Conservation (phyloP, 2,888 invertebrate genomes). For the Sinopyrophorus schimmeli region DNA sequence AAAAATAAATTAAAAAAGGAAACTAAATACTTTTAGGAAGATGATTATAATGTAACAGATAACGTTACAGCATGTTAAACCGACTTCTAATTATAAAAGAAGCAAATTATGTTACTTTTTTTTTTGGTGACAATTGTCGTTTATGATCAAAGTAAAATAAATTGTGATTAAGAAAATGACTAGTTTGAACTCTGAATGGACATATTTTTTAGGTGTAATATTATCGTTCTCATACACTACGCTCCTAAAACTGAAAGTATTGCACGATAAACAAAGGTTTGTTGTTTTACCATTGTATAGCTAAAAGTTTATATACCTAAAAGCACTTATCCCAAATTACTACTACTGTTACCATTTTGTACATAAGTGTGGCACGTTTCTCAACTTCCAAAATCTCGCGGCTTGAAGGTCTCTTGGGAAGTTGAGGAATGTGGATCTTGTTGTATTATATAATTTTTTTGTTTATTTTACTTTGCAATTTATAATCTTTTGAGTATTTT, state of each 20-base stretch:
- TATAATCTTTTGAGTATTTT: conserved; percentile 13
- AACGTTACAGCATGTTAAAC: conserved; percentile 30
- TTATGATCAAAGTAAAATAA: conserved; percentile 26
- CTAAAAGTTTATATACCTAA: conserved; percentile 20
- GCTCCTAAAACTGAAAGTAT: conserved; percentile 38
- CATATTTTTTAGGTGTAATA: conserved; percentile 41
- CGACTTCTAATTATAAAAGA: conserved; percentile 21
- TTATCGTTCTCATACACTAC: conserved; percentile 42
- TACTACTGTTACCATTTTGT: conserved; percentile 13
- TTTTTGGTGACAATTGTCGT: conserved; percentile 21
- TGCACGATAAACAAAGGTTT: conserved; percentile 29
- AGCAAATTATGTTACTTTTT: conserved; percentile 19
- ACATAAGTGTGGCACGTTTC: conserved; percentile 6
- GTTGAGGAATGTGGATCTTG: conserved; percentile 2
- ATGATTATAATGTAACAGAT: conserved; percentile 20
- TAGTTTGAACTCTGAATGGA: conserved; percentile 15
- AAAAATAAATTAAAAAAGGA: conserved; percentile 7
- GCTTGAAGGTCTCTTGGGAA: neutral
- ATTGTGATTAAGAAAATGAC: conserved; percentile 22
- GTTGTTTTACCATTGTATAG: conserved; percentile 27
- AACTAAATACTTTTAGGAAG: conserved; percentile 21
- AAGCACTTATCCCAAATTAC: conserved; percentile 17
- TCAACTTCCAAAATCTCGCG: conserved; percentile 1
- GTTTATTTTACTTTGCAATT: conserved; percentile 3
- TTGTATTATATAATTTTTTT: conserved; percentile 2